Percentiles rank a stretch among this genome's conserved stretches.
Evolutionary conservation across 1,140 invertebrate species (phyloP).

Genomic region (Patella vulgata): DNA sequence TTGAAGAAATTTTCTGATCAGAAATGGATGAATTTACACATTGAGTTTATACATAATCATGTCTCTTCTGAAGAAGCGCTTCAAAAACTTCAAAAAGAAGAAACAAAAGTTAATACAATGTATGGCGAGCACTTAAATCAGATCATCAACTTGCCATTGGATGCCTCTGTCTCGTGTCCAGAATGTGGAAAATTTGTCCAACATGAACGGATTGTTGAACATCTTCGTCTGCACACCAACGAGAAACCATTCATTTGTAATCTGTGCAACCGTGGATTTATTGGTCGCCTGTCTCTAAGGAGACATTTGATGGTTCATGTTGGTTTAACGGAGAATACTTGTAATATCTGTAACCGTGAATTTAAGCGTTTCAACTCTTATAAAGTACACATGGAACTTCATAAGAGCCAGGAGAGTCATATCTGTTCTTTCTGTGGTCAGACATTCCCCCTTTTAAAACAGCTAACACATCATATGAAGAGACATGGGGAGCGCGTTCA

Average conservation of each 20-base stretch:
- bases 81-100: constrained; percentile 34
- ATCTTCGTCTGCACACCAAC: constrained; percentile 53
- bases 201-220: constrained; percentile 53
- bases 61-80: constrained; percentile 47
- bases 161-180: constrained; percentile 45
- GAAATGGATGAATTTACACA: constrained; percentile 51
- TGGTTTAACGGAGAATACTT: constrained; percentile 44
- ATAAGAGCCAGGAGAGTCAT: constrained; percentile 47
- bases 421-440: constrained; percentile 73
- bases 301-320: constrained; percentile 60
- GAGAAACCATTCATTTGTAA: constrained; percentile 55
- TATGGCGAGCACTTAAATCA: constrained; percentile 45
- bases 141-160: constrained; percentile 35
- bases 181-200: constrained; percentile 54
- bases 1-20: constrained; percentile 52
- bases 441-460: constrained; percentile 70
- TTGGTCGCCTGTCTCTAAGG: constrained; percentile 44
- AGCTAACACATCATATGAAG: constrained; percentile 73
- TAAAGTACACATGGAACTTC: constrained; percentile 48
- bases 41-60: constrained; percentile 53
- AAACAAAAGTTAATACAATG: constrained; percentile 42
- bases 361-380: constrained; percentile 50
- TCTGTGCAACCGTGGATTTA: constrained; percentile 50
- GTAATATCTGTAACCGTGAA: constrained; percentile 54
- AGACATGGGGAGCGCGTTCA: constrained; percentile 72